Conservation (phyloP, 37 sponge, comb jelly and placozoan genomes). For the Oopsacas minuta region DNA sequence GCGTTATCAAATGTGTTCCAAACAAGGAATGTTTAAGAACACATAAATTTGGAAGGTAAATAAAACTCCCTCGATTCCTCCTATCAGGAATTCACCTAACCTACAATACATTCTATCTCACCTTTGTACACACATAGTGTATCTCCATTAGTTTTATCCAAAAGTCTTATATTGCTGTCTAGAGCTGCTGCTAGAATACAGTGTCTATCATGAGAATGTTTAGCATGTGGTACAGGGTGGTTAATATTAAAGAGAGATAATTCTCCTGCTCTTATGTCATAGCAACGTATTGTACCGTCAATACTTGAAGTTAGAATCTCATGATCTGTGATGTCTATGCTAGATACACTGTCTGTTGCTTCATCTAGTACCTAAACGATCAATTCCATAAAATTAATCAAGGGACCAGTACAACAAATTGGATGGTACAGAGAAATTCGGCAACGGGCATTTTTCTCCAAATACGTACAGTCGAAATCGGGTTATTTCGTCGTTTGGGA, state of each 20-base stretch:
- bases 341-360: conserved; percentile 73
- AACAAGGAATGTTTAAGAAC: too few relatives aligned
- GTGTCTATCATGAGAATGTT: conserved; percentile 61
- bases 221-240: conserved; percentile 60
- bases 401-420: too few relatives aligned
- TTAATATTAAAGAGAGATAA: conserved; percentile 45
- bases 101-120: neutral
- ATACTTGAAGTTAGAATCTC: conserved; percentile 77
- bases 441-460: too few relatives aligned
- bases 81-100: too few relatives aligned
- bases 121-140: conserved; percentile 31
- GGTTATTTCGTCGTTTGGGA: too few relatives aligned
- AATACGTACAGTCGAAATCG: too few relatives aligned
- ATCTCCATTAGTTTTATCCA: conserved; percentile 80
- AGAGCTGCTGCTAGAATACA: conserved; percentile 61
- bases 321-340: conserved; percentile 37
- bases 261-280: conserved; percentile 71
- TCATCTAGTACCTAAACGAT: conserved; percentile 73
- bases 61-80: too few relatives aligned
- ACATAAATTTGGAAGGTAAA: too few relatives aligned
- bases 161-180: conserved; percentile 52
- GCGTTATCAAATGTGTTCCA: too few relatives aligned
- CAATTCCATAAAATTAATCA: too few relatives aligned
- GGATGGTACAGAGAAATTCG: too few relatives aligned
- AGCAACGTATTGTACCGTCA: conserved; percentile 51